phyloP scores from a whole-genome alignment of 2,113 vertebrate species.

The Cinclus mexicanus region DNA sequence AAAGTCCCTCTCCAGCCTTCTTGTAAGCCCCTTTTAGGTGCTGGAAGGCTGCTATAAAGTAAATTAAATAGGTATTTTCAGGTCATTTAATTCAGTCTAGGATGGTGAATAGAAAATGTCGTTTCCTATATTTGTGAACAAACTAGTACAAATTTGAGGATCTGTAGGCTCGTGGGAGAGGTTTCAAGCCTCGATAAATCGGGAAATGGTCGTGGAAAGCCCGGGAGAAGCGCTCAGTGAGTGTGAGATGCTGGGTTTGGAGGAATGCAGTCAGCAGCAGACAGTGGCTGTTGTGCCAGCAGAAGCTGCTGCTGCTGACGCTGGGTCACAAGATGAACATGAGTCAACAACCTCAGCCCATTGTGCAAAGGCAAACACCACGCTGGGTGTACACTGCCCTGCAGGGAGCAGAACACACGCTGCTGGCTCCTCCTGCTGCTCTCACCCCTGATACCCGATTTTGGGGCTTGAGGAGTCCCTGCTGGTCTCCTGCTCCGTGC shows the following conservation, averaged over 20 bases:
- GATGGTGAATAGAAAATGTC: background rate
- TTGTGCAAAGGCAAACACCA: background rate
- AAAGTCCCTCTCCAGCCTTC: background rate
- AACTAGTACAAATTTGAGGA: background rate
- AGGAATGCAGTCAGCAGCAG: background rate
- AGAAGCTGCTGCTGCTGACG: background rate
- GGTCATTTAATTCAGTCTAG: background rate
- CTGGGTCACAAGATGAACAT: background rate
- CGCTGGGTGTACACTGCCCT: background rate
- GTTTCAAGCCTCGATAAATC: background rate
- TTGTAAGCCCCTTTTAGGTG: background rate
- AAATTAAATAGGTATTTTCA: background rate
- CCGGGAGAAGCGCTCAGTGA: background rate
- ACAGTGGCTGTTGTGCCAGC: background rate
- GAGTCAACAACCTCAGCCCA: background rate
- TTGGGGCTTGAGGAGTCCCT: background rate
- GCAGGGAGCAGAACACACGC: background rate
- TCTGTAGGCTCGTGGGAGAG: background rate
- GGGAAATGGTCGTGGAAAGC: background rate
- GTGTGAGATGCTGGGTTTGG: background rate
- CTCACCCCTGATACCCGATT: rapidly evolving
- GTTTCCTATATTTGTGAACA: background rate
- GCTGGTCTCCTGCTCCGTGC: background rate
- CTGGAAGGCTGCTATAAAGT: background rate
- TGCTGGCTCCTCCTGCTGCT: background rate